A percentile compares a stretch with the other conserved stretches of the same genome.
Conservation (phyloP, 2,888 invertebrate genomes). For the Sylvicola cinctus region DNA sequence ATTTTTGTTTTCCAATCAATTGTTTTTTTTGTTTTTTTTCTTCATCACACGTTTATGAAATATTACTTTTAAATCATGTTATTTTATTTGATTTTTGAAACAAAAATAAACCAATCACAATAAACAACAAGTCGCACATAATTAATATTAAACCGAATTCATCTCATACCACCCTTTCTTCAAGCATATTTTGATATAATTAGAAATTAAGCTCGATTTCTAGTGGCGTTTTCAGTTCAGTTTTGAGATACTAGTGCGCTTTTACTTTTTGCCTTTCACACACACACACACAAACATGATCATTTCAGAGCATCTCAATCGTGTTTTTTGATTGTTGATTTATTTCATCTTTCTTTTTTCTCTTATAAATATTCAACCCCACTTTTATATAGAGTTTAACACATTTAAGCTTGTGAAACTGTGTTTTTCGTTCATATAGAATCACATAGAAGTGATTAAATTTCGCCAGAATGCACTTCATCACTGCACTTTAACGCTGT, state of each 20-base stretch:
- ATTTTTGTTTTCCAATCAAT: too few species aligned
- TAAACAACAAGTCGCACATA: neutral
- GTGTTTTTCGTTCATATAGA: constrained; percentile 4
- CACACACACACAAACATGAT: neutral
- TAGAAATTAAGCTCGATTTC: too few species aligned
- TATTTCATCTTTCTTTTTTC: constrained; percentile 9
- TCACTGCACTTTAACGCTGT: too few species aligned
- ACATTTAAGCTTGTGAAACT: constrained; percentile 5
- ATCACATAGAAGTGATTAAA: constrained; percentile 8
- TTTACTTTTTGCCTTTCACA: neutral
- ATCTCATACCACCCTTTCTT: neutral
- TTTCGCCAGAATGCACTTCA: neutral
- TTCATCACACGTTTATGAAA: too few species aligned
- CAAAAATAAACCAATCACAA: neutral
- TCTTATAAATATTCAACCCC: too few species aligned
- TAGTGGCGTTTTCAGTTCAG: too few species aligned
- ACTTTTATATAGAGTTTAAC: too few species aligned
- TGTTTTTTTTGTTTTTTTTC: too few species aligned
- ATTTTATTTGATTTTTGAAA: too few species aligned
- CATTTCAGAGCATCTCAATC: neutral
- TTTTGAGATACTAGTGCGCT: too few species aligned
- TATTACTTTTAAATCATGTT: too few species aligned
- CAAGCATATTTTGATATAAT: neutral
- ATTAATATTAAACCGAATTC: neutral
- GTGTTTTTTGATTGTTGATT: constrained; percentile 4